These are phyloP conservation scores for Syngnathus rostellatus DNA, from an alignment of 2,797 vertebrate genomes.

Conservation along the genomic window DNA sequence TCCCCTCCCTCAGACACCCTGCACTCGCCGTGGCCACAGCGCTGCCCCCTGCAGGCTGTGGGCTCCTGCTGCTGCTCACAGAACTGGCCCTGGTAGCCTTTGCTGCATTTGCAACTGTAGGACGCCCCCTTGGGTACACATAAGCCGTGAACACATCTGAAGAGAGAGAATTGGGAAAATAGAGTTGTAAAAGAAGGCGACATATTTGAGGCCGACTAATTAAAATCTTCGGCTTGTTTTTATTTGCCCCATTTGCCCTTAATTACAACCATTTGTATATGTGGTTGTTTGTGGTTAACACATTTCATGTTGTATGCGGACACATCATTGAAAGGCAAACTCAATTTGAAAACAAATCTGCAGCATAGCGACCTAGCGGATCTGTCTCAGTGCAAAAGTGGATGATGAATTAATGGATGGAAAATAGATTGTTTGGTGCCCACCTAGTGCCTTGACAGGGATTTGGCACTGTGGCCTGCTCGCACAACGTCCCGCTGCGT, in stretches of 20 bases:
- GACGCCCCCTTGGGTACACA: constrained; percentile 72
- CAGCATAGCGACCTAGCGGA: not conserved
- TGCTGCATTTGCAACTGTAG: constrained; percentile 80
- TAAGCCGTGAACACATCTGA: constrained; percentile 82
- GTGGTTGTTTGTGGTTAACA: not conserved
- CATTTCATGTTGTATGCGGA: too few species aligned
- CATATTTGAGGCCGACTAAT: not conserved
- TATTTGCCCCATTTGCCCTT: too few species aligned
- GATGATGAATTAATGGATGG: not conserved
- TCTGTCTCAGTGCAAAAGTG: not conserved
- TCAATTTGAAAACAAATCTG: not conserved
- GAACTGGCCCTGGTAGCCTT: constrained; percentile 78
- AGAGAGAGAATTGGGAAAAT: constrained; percentile 2
- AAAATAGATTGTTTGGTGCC: not conserved
- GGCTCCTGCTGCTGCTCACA: constrained; percentile 82
- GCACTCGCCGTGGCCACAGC: constrained; percentile 85
- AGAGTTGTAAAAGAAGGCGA: not conserved
- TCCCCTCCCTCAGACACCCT: constrained; percentile 73
- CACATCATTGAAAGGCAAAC: not conserved
- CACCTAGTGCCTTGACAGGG: constrained; percentile 84
- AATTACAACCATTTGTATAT: too few species aligned
- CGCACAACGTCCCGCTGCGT: constrained; percentile 80
- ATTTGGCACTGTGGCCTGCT: constrained; percentile 71
- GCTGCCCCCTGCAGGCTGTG: constrained; percentile 74
- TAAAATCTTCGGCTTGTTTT: not conserved